Base-by-base conservation (phyloP, 2,888 invertebrate species). In the Chelonus formosanus region DNA sequence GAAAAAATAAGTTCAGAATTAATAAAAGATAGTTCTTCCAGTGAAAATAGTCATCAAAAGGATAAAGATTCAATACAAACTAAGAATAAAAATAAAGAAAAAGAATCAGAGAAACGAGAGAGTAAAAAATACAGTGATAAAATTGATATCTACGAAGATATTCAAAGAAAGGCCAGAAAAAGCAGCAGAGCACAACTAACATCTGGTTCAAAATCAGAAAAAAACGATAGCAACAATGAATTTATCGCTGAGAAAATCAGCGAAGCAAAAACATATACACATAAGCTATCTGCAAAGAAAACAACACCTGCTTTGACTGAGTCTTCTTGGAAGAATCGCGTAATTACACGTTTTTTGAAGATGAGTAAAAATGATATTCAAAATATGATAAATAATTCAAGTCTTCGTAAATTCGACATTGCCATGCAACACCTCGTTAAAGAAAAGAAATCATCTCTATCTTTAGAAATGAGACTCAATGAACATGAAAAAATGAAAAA, bases 311-410 rank as follows among this genome's bases (percentile, higher is more conserved):
- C 71, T 43, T 4, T 48, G 35, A 36, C 32, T 10, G 55, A 50
- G 6, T 70, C 73, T 1, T 73, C 74, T 0, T 84, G 84, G 84
- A 83, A 84, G 10, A 76, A 72, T 31, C 75, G 78, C 2, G 81
- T 84, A 2, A 80, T 84, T 36, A 82, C 75, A 3, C 78, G 80
- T 43, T 83, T 84, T 36, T 66, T 84, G 31, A 83, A 77, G 47
- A 84, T 84, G 84, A 84, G 82, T 40, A 83, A 80, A 64, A 83
- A 82, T 50, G 84, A 84, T 8, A 83, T 84, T 57, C 73, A 78
- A 60, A 84, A 84, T 36, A 83, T 84, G 82, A 74, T 84, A 0
- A 84, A 84, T 63, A 80, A 81, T 57, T 79, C 83, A 8, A 79
- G 83, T 55, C 70, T 83, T 0, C 74, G 83, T 1, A 82, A 84